A percentile compares a stretch with the other conserved stretches of the same genome.
phyloP scores from a whole-genome alignment of 2,888 invertebrate genomes.

The Rhingia campestris region DNA sequence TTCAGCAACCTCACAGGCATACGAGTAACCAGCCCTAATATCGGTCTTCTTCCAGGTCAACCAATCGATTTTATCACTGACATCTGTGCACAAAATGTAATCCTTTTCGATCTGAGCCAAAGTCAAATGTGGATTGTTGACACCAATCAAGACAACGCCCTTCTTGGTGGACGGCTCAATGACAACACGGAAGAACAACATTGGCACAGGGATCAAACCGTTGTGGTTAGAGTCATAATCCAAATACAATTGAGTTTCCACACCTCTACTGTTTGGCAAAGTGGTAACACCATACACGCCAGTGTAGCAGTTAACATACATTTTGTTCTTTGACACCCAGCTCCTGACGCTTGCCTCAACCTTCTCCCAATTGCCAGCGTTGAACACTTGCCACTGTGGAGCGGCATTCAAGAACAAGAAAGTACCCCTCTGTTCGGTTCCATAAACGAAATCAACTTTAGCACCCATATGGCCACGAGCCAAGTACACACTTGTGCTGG shows the following conservation, averaged over 20 bases:
- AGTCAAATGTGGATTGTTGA: constrained; percentile 79
- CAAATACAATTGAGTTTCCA: constrained; percentile 81
- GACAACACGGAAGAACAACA: constrained; percentile 85
- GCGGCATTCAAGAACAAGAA: constrained; percentile 84
- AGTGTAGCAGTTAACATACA: constrained; percentile 84
- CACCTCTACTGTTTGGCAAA: constrained; percentile 82
- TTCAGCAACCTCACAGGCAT: constrained; percentile 79
- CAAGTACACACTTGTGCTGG: constrained; percentile 77
- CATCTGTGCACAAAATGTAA: constrained; percentile 80
- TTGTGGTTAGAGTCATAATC: constrained; percentile 79
- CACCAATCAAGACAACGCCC: constrained; percentile 84
- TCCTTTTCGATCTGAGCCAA: constrained; percentile 77
- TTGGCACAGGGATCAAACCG: constrained; percentile 84
- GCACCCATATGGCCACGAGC: constrained; percentile 84
- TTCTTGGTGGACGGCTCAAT: constrained; percentile 82
- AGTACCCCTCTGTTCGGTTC: constrained; percentile 83
- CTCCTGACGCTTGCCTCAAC: constrained; percentile 83
- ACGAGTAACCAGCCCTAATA: constrained; percentile 79
- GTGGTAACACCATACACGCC: constrained; percentile 85
- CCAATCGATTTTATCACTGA: constrained; percentile 84
- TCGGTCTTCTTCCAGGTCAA: constrained; percentile 80
- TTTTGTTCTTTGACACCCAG: constrained; percentile 80
- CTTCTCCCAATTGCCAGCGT: constrained; percentile 85
- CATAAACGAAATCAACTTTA: constrained; percentile 83
- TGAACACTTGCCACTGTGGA: constrained; percentile 85